Evolutionary conservation across 2,797 vertebrate genomes (phyloP).

Genomic region (Anabas testudineus): DNA sequence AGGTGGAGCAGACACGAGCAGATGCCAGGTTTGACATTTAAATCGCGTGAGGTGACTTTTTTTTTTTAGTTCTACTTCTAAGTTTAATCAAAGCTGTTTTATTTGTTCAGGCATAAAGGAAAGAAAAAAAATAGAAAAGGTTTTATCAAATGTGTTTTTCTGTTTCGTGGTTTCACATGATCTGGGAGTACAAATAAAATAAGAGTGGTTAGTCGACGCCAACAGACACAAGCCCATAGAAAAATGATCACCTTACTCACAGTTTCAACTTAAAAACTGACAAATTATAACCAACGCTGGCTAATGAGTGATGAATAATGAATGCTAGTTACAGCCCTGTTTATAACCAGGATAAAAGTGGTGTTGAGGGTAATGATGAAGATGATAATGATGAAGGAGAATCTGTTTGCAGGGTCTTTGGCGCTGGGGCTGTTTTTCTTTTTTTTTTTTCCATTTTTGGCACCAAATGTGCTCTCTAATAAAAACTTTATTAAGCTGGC

Average conservation of each 20-base stretch:
- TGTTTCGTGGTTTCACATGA: background rate
- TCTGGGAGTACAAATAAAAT: background rate
- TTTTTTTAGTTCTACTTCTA: background rate
- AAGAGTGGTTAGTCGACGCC: too few relatives aligned
- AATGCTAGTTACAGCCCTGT: too few relatives aligned
- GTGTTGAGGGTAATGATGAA: background rate
- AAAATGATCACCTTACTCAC: too few relatives aligned
- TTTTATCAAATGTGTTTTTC: too few relatives aligned
- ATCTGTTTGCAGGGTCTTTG: slow-evolving; percentile 3
- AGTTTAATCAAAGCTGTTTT: slow-evolving; percentile 23
- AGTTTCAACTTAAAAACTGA: too few relatives aligned
- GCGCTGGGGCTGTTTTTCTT: slow-evolving; percentile 38
- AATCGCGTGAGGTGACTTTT: slow-evolving; percentile 21
- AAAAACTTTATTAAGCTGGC: slow-evolving; percentile 78
- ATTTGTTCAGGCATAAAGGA: background rate
- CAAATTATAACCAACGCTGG: too few relatives aligned
- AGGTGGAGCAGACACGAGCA: slow-evolving; percentile 6
- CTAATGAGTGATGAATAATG: too few relatives aligned
- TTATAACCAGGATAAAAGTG: background rate
- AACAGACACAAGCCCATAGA: too few relatives aligned
- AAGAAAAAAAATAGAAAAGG: background rate
- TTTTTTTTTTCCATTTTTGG: slow-evolving; percentile 69
- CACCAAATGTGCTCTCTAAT: slow-evolving; percentile 69
- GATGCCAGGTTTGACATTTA: slow-evolving; percentile 65
- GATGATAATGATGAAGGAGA: background rate